phyloP scores from a whole-genome alignment of 2,113 vertebrate genomes.

The Rhodinocichla rosea region DNA sequence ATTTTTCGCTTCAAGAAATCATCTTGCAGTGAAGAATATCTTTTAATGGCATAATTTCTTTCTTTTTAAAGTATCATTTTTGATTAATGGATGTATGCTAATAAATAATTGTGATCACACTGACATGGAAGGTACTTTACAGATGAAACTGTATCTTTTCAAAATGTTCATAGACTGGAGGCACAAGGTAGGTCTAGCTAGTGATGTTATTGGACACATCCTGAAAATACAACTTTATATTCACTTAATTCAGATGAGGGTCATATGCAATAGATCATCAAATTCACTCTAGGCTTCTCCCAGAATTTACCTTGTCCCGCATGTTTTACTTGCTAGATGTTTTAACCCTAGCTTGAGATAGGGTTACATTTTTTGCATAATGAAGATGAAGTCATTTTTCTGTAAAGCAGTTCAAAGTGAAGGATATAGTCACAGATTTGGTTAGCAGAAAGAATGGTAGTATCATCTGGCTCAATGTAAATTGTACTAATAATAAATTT shows the following conservation, averaged over 20 bases:
- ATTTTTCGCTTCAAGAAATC: background rate
- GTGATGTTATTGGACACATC: background rate
- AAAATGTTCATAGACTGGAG: background rate
- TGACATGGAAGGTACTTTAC: background rate
- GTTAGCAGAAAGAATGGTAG: background rate
- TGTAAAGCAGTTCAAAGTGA: background rate
- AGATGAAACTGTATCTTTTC: background rate
- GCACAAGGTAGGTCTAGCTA: background rate
- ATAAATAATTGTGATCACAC: background rate
- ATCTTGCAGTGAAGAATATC: background rate
- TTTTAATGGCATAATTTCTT: background rate
- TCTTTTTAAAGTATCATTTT: background rate
- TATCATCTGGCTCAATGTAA: background rate
- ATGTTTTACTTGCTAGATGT: background rate
- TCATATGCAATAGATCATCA: fast-evolving
- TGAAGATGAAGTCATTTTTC: background rate
- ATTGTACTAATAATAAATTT: background rate
- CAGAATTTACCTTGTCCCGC: background rate
- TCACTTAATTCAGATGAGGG: background rate
- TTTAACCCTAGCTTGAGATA: background rate
- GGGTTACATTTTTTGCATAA: background rate
- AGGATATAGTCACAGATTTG: background rate
- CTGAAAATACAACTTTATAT: background rate
- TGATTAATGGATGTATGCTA: background rate
- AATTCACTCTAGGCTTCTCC: background rate